A percentile compares a stretch with the other conserved stretches of the same genome.
Evolutionary conservation across 2,888 invertebrate genomes (phyloP).

Genomic region (Terebella lapidaria): DNA sequence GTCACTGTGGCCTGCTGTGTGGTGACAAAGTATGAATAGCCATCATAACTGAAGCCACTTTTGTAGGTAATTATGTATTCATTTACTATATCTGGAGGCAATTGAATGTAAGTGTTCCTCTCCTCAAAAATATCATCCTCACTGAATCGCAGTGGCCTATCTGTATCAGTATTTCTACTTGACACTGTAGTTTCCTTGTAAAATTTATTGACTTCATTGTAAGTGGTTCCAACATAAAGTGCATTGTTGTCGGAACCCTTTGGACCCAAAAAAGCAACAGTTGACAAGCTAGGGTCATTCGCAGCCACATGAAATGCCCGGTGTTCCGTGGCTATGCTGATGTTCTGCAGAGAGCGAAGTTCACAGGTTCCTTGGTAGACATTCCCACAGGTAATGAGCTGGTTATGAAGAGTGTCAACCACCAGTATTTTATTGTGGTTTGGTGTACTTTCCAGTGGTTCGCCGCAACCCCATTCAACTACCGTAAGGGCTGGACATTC

Average conservation of each 20-base stretch:
- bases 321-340: conserved; percentile 19
- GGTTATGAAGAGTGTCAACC: conserved; percentile 32
- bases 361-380: conserved; percentile 45
- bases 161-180: not conserved
- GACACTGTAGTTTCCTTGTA: too few relatives aligned
- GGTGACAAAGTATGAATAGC: conserved; percentile 37
- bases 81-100: not conserved
- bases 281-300: conserved; percentile 14
- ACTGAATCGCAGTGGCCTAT: not conserved
- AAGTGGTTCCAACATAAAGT: conserved; percentile 16
- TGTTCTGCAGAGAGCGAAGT: conserved; percentile 32
- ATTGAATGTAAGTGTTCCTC: not conserved
- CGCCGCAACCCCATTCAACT: not conserved
- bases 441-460: conserved; percentile 21
- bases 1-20: conserved; percentile 14
- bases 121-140: not conserved
- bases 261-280: conserved; percentile 19
- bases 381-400: conserved; percentile 47
- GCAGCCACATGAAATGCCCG: conserved; percentile 7
- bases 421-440: conserved; percentile 45
- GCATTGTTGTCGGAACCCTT: conserved; percentile 10
- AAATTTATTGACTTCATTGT: conserved; percentile 2
- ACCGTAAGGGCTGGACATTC: too few relatives aligned
- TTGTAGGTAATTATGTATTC: conserved; percentile 31
- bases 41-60: conserved; percentile 38